phyloP scores from a whole-genome alignment of 2,797 vertebrate species.

The Poeciliopsis turneri region DNA sequence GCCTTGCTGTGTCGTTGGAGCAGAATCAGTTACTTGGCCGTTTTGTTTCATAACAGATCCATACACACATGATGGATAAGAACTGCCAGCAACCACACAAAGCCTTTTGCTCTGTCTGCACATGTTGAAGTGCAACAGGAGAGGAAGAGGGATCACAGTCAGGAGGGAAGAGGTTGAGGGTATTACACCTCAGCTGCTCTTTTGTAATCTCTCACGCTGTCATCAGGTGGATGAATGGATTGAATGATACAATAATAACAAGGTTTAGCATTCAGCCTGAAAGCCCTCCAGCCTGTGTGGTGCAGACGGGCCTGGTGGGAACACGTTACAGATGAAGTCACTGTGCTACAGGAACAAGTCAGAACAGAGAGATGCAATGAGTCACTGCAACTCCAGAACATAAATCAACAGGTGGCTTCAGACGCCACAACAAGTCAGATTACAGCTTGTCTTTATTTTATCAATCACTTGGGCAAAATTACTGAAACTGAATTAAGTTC shows the following conservation, averaged over 20 bases:
- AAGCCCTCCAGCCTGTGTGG: conserved; percentile 38
- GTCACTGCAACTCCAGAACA: conserved; percentile 45
- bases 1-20: not conserved
- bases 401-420: conserved; percentile 19
- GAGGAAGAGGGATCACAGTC: conserved; percentile 24
- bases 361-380: conserved; percentile 42
- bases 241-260: conserved; percentile 65
- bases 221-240: conserved; percentile 33
- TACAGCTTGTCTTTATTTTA: not conserved
- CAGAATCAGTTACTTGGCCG: not conserved
- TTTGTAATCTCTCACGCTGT: conserved; percentile 48
- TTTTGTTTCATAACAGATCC: conserved; percentile 19
- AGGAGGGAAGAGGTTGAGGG: conserved; percentile 18
- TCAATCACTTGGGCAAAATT: not conserved
- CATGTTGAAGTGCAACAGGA: conserved; percentile 16
- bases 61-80: not conserved
- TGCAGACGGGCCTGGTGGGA: conserved; percentile 42
- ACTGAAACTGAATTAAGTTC: not conserved
- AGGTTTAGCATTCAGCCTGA: conserved; percentile 40
- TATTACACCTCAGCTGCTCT: conserved; percentile 39
- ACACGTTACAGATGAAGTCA: conserved; percentile 70
- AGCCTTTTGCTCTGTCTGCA: conserved; percentile 30
- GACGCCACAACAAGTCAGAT: too few species aligned
- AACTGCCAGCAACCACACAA: not conserved
- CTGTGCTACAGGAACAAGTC: conserved; percentile 62